These are phyloP conservation scores for Myotis findleyi DNA, from an alignment of 2,797 vertebrate genomes.

Conservation along the genomic window DNA sequence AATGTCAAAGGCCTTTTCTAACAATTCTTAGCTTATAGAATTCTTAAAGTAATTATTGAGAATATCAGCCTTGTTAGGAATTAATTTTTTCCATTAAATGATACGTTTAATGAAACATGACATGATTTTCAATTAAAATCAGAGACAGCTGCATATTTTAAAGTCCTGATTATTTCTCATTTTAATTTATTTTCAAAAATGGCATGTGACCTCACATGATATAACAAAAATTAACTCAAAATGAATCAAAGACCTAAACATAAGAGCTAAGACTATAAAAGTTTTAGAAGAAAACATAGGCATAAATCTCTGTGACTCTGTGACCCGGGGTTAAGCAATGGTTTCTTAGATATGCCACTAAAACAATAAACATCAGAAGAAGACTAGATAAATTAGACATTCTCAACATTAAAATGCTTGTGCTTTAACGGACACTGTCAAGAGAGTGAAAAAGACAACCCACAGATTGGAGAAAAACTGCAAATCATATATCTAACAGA, in stretches of 20 bases:
- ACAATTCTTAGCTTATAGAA: slow-evolving; percentile 19
- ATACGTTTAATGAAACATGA: slow-evolving; percentile 30
- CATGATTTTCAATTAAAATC: slow-evolving; percentile 37
- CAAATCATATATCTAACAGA: slow-evolving; percentile 11
- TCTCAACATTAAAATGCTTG: slow-evolving; percentile 45
- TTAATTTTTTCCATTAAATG: slow-evolving; percentile 56
- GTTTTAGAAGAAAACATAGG: slow-evolving; percentile 53
- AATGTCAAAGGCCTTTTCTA: slow-evolving; percentile 48
- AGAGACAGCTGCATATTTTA: slow-evolving; percentile 42
- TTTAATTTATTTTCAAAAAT: slow-evolving; percentile 63
- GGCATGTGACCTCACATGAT: slow-evolving; percentile 23
- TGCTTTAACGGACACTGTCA: slow-evolving; percentile 16
- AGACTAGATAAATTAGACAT: neutral
- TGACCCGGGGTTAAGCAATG: neutral
- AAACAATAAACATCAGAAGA: slow-evolving; percentile 56
- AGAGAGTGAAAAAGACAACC: neutral
- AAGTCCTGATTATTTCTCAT: slow-evolving; percentile 50
- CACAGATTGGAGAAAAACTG: neutral
- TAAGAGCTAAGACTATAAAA: slow-evolving; percentile 64
- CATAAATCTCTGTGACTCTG: slow-evolving; percentile 66
- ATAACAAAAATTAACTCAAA: slow-evolving; percentile 60
- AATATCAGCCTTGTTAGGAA: neutral
- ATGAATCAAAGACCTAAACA: slow-evolving; percentile 52
- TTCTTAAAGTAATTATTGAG: slow-evolving; percentile 43
- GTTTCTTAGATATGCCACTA: slow-evolving; percentile 56